phyloP scores from a whole-genome alignment of 1,140 invertebrate genomes.

The Neelides sp. region DNA sequence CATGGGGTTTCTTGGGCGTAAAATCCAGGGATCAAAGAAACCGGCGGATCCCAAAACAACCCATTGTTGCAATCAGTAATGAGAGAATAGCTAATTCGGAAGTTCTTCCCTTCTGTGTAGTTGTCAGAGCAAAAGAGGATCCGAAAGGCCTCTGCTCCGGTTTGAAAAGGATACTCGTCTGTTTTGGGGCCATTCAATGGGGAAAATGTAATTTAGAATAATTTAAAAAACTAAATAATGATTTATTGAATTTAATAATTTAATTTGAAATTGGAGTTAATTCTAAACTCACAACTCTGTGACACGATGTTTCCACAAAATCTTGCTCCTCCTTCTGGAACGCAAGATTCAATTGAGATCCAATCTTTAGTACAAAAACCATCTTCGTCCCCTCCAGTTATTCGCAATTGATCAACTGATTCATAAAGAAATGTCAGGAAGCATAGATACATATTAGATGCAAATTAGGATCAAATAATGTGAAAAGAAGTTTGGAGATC shows the following conservation, averaged over 20 bases:
- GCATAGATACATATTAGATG: no score
- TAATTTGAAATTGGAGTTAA: not conserved
- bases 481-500: no score
- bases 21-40: slow-evolving; percentile 33
- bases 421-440: not conserved
- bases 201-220: slow-evolving; percentile 2
- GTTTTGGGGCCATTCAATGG: not conserved
- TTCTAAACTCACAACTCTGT: slow-evolving; percentile 31
- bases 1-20: slow-evolving; percentile 30
- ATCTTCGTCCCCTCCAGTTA: slow-evolving; percentile 19
- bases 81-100: slow-evolving; percentile 33
- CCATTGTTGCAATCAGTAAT: slow-evolving; percentile 33
- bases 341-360: slow-evolving; percentile 34
- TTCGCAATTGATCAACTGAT: slow-evolving; percentile 30
- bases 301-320: slow-evolving; percentile 35
- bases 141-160: slow-evolving; percentile 33
- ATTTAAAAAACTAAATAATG: not conserved
- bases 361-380: slow-evolving; percentile 35
- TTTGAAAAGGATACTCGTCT: slow-evolving; percentile 36
- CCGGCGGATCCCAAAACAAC: slow-evolving; percentile 33
- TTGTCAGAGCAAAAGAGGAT: slow-evolving; percentile 33
- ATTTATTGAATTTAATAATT: not conserved
- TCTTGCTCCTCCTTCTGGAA: slow-evolving; percentile 35
- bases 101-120: slow-evolving; percentile 26
- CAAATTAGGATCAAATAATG: no score